Evolutionary conservation across 2,113 vertebrate species (phyloP).

Genomic region (Carassius gibelio): DNA sequence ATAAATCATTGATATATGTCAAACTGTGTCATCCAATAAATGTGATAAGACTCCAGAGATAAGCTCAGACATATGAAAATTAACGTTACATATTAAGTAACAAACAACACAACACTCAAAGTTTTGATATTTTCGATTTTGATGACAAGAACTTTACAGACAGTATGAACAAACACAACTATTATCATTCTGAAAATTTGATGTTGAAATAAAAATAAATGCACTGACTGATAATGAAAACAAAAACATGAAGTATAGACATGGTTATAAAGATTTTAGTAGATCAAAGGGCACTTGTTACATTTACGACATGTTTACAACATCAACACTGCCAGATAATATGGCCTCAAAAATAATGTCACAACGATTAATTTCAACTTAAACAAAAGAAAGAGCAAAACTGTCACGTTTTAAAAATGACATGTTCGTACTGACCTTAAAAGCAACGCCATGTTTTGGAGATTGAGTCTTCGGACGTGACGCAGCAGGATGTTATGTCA

Average conservation of each 20-base stretch:
- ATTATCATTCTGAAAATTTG: too few species aligned
- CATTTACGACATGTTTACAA: neutral
- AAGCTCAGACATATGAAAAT: neutral
- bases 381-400: neutral
- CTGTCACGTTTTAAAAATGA: neutral
- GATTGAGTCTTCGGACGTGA: conserved; percentile 64
- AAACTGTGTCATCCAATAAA: neutral
- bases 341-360: neutral
- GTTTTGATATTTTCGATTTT: neutral
- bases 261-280: neutral
- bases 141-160: neutral
- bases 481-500: conserved; percentile 54
- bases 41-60: neutral
- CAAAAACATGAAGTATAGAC: neutral
- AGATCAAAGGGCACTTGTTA: conserved; percentile 11
- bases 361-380: neutral
- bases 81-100: neutral
- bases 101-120: neutral
- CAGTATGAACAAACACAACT: neutral
- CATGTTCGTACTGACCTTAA: conserved; percentile 67
- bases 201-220: neutral
- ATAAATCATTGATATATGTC: neutral
- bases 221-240: neutral
- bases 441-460: conserved; percentile 72
- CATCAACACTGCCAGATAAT: neutral